phyloP scores from a whole-genome alignment of 1,140 invertebrate species.

The Drosophila pseudoananassae region DNA sequence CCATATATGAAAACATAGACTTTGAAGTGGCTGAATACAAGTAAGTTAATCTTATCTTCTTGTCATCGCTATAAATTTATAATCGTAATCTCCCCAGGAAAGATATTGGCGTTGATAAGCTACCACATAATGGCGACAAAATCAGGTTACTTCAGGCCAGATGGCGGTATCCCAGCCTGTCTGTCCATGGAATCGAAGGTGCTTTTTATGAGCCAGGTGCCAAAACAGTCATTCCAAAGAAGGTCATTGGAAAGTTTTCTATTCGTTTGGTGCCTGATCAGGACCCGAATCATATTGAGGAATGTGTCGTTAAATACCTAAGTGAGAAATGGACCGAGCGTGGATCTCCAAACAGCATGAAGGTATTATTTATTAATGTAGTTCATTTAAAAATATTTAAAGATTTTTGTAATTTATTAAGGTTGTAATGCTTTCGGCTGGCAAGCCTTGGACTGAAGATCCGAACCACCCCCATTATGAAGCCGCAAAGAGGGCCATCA shows the following conservation, averaged over 20 bases:
- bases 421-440: constrained; percentile 89
- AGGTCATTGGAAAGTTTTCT: constrained; percentile 98
- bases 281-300: constrained; percentile 90
- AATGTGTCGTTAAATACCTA: constrained; percentile 91
- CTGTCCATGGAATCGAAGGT: constrained; percentile 94
- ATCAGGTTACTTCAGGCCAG: constrained; percentile 92
- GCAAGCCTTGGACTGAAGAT: constrained; percentile 96
- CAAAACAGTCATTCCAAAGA: constrained; percentile 98
- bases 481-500: constrained; percentile 94
- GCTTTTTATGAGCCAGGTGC: constrained; percentile 96
- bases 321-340: constrained; percentile 89
- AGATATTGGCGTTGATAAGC: constrained; percentile 89
- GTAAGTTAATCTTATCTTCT: constrained; percentile 83
- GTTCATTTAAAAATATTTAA: constrained; percentile 63
- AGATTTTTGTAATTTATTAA: constrained; percentile 50
- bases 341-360: constrained; percentile 94
- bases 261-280: constrained; percentile 97
- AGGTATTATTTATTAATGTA: constrained; percentile 84
- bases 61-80: constrained; percentile 50
- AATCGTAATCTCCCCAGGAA: constrained; percentile 74
- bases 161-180: constrained; percentile 95
- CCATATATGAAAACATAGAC: constrained; percentile 94
- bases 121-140: constrained; percentile 92
- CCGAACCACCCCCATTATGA: constrained; percentile 95
- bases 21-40: constrained; percentile 94